Percentiles rank a stretch among this genome's conserved stretches.
phyloP scores from a whole-genome alignment of 2,888 invertebrate species.

The Hydroisotoma schaefferi region DNA sequence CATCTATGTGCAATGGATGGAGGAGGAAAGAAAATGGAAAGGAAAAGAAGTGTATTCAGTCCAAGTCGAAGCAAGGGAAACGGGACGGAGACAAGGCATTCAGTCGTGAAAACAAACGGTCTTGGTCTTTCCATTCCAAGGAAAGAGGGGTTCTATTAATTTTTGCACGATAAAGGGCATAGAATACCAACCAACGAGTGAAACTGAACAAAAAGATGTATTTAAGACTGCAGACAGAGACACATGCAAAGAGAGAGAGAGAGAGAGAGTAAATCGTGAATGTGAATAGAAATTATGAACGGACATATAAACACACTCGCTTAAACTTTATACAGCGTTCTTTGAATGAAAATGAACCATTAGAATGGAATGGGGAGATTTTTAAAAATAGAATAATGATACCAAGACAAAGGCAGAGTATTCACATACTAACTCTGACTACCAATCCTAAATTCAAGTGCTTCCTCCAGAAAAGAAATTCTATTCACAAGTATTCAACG shows the following conservation, averaged over 20 bases:
- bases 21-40: no score
- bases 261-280: no score
- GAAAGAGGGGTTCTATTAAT: conserved; percentile 17
- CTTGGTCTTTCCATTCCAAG: conserved; percentile 12
- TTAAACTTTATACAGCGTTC: background rate
- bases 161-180: conserved; percentile 22
- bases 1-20: no score
- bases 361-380: no score
- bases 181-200: conserved; percentile 3
- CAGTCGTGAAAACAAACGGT: conserved; percentile 37
- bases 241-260: background rate
- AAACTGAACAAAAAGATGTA: background rate
- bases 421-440: no score
- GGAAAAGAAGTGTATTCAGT: conserved; percentile 13
- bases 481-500: conserved; percentile 19
- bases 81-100: conserved; percentile 23
- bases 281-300: conserved; percentile 7
- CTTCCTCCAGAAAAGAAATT: conserved; percentile 7
- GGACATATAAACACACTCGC: background rate
- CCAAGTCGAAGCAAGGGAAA: conserved; percentile 6
- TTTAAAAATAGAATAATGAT: no score
- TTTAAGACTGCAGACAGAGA: background rate
- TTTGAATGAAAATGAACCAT: no score
- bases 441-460: no score
- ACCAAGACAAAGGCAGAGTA: no score